These are phyloP conservation scores for Grammomys dolichurus DNA, from an alignment of 2,113 vertebrate genomes.

Conservation along the genomic window DNA sequence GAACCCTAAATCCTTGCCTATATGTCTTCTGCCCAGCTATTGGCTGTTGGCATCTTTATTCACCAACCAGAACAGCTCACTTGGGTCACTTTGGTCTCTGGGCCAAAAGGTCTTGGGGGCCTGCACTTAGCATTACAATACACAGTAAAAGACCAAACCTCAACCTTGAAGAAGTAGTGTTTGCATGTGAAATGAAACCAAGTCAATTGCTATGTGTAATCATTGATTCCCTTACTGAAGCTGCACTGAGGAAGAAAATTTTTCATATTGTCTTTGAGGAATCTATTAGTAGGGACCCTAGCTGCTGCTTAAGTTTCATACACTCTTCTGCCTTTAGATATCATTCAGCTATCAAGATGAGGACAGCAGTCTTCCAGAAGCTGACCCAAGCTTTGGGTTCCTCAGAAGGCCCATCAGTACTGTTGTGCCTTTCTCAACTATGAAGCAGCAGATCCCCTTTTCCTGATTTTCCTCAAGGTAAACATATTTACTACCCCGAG, in stretches of 20 bases:
- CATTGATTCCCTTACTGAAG: neutral
- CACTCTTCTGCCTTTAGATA: neutral
- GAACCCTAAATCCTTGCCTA: no score
- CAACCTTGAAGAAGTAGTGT: neutral
- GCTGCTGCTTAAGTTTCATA: neutral
- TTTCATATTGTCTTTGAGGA: neutral
- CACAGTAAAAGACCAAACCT: no score
- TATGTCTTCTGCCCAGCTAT: no score
- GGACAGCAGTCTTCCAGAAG: neutral
- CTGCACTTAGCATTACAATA: no score
- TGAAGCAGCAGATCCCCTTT: neutral
- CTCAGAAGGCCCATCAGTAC: neutral
- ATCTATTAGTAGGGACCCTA: neutral
- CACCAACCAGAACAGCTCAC: no score
- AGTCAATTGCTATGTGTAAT: neutral
- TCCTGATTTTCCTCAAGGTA: neutral
- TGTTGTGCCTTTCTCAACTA: neutral
- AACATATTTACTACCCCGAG: neutral
- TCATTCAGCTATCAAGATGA: neutral
- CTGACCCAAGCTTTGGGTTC: neutral
- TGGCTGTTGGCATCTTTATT: no score
- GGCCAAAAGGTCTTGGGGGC: no score
- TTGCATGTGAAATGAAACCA: neutral
- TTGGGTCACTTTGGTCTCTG: no score
- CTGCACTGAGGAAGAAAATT: slow-evolving; percentile 3